Evolutionary conservation across 2,113 vertebrate species (phyloP), one percentile per base, ranked within the genome.

Genomic region (Prunella himalayana): DNA sequence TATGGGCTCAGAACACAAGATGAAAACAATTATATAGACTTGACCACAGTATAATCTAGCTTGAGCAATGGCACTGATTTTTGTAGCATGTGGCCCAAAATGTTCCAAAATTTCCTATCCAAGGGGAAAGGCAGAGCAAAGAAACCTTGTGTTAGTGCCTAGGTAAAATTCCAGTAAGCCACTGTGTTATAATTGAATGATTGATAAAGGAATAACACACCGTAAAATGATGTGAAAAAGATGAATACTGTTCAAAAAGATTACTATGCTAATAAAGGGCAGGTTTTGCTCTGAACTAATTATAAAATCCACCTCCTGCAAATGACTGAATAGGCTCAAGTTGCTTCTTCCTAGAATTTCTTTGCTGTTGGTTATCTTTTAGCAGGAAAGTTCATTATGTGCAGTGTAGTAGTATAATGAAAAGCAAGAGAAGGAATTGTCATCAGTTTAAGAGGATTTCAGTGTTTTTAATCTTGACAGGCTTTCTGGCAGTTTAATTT

Each of bases 1-100:
- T 0, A 0, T 69, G 30, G 27, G 14, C 30, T 82, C 37, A 70
- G n/a, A 16, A 51, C 1, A 3, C 18, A 45, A 60, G 37, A 4
- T 45, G 8, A 57, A 65, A 86, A 49, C n/a, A 1, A 8, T 25
- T 80, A 11, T 9, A 3, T 10, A 41, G 53, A 31, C 31, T 54
- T 28, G 47, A 33, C 23, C 49, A 15, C 16, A 54, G 23, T 19
- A 50, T 47, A 37, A 39, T 45, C 54, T 27, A 15, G 7, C 13
- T 65, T 57, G 39, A 78, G 21, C 61, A 50, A 13, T 49, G 11
- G 15, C 42, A 30, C 13, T 72, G 28, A 37, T 79, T 84, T 91
- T 17, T 84, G 8, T 21, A 37, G 41, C 11, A 5, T 10, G 7
- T 54, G 12, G 13, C 51, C 54, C 14, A 73, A 47, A 54, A 42